These are phyloP conservation scores for Mechanitis messenoides DNA, from an alignment of 2,888 invertebrate species.

Conservation along the genomic window DNA sequence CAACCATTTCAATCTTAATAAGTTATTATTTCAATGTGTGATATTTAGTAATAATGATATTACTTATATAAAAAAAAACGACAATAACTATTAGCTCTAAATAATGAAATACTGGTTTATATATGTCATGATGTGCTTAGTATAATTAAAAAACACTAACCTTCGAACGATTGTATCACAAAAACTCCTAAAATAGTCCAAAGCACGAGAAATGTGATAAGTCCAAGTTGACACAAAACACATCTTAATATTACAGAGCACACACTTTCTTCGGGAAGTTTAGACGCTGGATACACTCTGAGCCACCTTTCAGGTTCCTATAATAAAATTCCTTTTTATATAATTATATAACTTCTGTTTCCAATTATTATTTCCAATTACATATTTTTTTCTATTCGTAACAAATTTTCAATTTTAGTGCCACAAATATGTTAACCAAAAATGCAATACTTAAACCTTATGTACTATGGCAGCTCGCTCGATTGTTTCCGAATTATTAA, in stretches of 20 bases:
- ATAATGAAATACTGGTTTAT: too few relatives aligned
- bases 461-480: slow-evolving; percentile 30
- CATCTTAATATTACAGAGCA: slow-evolving; percentile 65
- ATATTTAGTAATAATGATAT: too few relatives aligned
- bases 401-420: not conserved
- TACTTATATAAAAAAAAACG: too few relatives aligned
- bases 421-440: not conserved
- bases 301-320: slow-evolving; percentile 60
- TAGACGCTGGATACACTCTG: slow-evolving; percentile 73
- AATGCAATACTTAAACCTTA: slow-evolving; percentile 30
- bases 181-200: slow-evolving; percentile 81
- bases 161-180: slow-evolving; percentile 80
- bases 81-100: too few relatives aligned
- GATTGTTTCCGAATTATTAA: slow-evolving; percentile 16
- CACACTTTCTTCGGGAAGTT: slow-evolving; percentile 52
- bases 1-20: too few relatives aligned
- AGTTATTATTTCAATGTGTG: too few relatives aligned
- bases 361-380: not conserved
- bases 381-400: not conserved
- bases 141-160: slow-evolving; percentile 42
- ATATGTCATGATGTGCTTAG: too few relatives aligned
- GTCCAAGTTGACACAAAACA: slow-evolving; percentile 76
- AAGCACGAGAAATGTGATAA: slow-evolving; percentile 74
- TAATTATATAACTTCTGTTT: too few relatives aligned
- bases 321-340: slow-evolving; percentile 8